Evolutionary conservation across 2,797 vertebrate species (phyloP).

Genomic region (Hylomyscus alleni): DNA sequence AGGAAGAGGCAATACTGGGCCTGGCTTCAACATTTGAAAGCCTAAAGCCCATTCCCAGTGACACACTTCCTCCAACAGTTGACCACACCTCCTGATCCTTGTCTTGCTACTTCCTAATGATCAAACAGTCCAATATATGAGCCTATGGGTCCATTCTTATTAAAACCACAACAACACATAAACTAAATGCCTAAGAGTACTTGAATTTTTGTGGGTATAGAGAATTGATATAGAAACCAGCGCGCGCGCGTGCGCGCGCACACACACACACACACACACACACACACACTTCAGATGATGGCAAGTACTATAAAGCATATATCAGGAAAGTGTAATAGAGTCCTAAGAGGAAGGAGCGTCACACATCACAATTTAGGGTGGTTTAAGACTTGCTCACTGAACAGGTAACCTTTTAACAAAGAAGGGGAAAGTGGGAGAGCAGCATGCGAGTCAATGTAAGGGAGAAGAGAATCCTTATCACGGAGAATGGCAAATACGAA

Average conservation of each 20-base stretch:
- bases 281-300: background rate
- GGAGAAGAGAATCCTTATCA: background rate
- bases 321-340: background rate
- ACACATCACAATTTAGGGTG: background rate
- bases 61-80: background rate
- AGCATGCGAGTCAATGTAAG: background rate
- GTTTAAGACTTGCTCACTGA: background rate
- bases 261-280: background rate
- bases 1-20: background rate
- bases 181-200: background rate
- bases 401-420: conserved; percentile 32
- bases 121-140: background rate
- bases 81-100: background rate
- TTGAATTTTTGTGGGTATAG: conserved; percentile 15
- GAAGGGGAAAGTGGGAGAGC: background rate
- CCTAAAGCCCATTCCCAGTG: background rate
- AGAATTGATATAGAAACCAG: background rate
- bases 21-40: background rate
- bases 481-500: conserved; percentile 8
- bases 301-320: conserved; percentile 30
- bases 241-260: background rate
- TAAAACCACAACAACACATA: background rate
- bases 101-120: background rate
- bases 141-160: background rate
- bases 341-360: background rate